Evolutionary conservation across 2,797 vertebrate species (phyloP), one percentile per base, ranked within the genome.

Genomic region (Myotis pilosus): DNA sequence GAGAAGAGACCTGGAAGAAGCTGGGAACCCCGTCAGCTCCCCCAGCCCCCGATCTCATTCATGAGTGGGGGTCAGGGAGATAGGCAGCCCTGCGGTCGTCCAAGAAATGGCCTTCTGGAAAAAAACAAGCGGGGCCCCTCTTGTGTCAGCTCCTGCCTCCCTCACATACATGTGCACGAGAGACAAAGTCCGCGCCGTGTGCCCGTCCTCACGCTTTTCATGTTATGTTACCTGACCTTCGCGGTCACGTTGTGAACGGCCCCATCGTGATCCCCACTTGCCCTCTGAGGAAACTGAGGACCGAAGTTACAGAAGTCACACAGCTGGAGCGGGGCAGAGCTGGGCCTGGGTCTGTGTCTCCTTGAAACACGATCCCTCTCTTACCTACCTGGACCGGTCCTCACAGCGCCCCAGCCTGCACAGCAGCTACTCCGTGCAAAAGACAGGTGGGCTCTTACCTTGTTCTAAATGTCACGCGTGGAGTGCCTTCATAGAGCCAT

Each of bases 21-120:
- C 28, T 33, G 89, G 97, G 94, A 47, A 94, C 97, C n/a, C 97
- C 96, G 83, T 92, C 83, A 66, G 87, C 69, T 90, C 81, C 95
- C 93, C 79, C 82, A 94, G 91, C 94, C 69, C 92, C 97, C 89
- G 87, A 71, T 94, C 57, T 94, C 96, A 69, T 87, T 97, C 57
- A 96, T 98, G 97, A 97, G 97, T 94, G 94, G 75, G 74, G 81
- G 19, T 97, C 98, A 95, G 96, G 96, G 98, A 98, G 89, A 92
- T 71, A 96, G 96, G 95, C 80, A 94, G 89, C 93, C 68, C 64
- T 92, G 38, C 71, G 88, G 89, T 97, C 86, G 92, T 96, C 91
- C 92, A 79, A 93, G 95, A 89, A 86, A 92, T 91, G 97, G 96
- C 91, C 55, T 95, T 93, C 30, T 91, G 92, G 12, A 72, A 72